phyloP scores from a whole-genome alignment of 2,797 vertebrate species.

The Acanthopagrus latus region DNA sequence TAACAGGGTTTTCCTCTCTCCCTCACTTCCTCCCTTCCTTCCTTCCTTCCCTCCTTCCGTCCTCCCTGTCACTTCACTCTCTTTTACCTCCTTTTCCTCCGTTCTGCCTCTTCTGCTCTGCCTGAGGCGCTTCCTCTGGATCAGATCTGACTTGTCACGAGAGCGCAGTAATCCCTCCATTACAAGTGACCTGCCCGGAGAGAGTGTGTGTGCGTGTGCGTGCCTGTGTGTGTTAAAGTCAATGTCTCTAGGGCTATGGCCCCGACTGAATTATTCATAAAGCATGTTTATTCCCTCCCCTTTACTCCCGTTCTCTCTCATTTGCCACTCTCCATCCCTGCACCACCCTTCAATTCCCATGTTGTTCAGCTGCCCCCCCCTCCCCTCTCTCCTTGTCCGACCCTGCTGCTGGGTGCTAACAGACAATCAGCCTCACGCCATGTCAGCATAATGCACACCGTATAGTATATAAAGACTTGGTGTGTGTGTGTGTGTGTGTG shows the following conservation, averaged over 20 bases:
- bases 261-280: conserved; percentile 76
- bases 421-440: conserved; percentile 51
- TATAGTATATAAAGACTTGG: background rate
- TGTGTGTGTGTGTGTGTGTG: conserved; percentile 26
- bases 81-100: conserved; percentile 21
- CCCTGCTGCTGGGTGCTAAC: conserved; percentile 56
- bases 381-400: conserved; percentile 50
- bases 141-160: conserved; percentile 71
- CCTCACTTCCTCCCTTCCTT: background rate
- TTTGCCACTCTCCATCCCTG: conserved; percentile 30
- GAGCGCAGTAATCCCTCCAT: conserved; percentile 71
- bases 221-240: conserved; percentile 48
- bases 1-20: conserved; percentile 11
- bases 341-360: conserved; percentile 14
- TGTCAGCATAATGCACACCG: conserved; percentile 40
- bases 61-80: background rate
- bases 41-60: background rate
- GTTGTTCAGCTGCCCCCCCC: background rate
- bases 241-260: conserved; percentile 63
- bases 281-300: conserved; percentile 64
- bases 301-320: conserved; percentile 41
- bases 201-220: conserved; percentile 27
- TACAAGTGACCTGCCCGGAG: conserved; percentile 67
- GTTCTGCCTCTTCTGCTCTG: conserved; percentile 24
- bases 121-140: conserved; percentile 59